These are phyloP conservation scores for Amiota mariae DNA, from an alignment of 2,888 invertebrate genomes.

Conservation along the genomic window DNA sequence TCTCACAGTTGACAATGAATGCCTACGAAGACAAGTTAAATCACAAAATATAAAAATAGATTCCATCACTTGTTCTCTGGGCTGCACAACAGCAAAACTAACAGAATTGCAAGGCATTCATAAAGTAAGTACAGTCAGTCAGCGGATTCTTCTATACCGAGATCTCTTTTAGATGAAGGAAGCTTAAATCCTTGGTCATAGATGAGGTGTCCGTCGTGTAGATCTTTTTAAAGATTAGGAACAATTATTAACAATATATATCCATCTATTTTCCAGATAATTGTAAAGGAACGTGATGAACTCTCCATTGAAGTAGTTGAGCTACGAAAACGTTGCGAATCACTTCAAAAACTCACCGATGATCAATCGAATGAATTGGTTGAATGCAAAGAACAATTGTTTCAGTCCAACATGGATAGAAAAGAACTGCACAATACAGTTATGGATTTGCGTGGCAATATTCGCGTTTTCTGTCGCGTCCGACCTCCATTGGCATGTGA, in stretches of 20 bases:
- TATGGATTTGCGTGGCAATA: constrained; percentile 86
- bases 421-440: constrained; percentile 81
- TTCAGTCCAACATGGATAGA: constrained; percentile 75
- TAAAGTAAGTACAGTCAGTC: constrained; percentile 52
- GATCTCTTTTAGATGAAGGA: too few species aligned
- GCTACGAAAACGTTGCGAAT: constrained; percentile 59
- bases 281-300: constrained; percentile 56
- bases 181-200: too few species aligned
- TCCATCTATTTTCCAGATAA: constrained; percentile 52
- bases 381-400: constrained; percentile 68
- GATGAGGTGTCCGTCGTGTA: too few species aligned
- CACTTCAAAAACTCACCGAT: constrained; percentile 57
- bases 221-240: too few species aligned
- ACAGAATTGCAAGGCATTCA: constrained; percentile 57
- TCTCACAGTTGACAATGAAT: constrained; percentile 60
- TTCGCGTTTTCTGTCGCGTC: constrained; percentile 86
- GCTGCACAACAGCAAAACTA: constrained; percentile 63
- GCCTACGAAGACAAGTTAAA: constrained; percentile 63
- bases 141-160: too few species aligned
- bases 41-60: constrained; percentile 64
- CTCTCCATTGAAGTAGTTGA: constrained; percentile 58
- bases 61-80: constrained; percentile 58
- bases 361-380: constrained; percentile 57
- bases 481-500: constrained; percentile 81
- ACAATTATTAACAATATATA: not conserved